These are phyloP conservation scores for Whitmania pigra DNA, from an alignment of 1,140 invertebrate genomes.

Conservation along the genomic window DNA sequence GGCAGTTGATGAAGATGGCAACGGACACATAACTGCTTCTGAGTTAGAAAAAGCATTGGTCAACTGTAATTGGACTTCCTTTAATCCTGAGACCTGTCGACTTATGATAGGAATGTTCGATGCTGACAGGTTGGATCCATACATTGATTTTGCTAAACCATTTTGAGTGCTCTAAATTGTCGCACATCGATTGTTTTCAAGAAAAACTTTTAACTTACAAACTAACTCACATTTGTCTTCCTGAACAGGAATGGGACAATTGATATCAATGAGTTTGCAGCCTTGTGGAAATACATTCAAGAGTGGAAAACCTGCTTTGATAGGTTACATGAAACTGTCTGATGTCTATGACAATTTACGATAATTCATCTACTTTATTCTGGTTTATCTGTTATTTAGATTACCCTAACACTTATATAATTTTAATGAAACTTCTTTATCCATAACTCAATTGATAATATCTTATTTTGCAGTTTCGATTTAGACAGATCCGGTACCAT, in stretches of 20 bases:
- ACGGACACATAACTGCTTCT: slow-evolving; percentile 41
- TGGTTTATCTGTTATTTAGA: not conserved
- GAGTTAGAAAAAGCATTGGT: slow-evolving; percentile 40
- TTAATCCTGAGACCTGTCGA: slow-evolving; percentile 41
- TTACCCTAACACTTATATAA: too few species aligned
- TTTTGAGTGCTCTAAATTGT: too few species aligned
- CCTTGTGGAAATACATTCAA: slow-evolving; percentile 91
- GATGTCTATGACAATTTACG: slow-evolving; percentile 12
- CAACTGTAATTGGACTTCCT: slow-evolving; percentile 42
- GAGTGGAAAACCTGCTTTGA: slow-evolving; percentile 93
- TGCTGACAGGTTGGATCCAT: slow-evolving; percentile 38
- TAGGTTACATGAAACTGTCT: slow-evolving; percentile 36
- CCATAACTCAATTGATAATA: slow-evolving; percentile 14
- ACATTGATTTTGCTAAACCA: too few species aligned
- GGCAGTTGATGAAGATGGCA: slow-evolving; percentile 67
- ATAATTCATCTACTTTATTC: not conserved
- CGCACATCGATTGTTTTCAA: too few species aligned
- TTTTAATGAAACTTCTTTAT: too few species aligned
- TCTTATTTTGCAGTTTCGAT: slow-evolving; percentile 39
- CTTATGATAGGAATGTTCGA: slow-evolving; percentile 58
- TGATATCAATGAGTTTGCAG: slow-evolving; percentile 83
- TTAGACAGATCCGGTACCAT: slow-evolving; percentile 42
- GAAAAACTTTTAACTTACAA: not conserved
- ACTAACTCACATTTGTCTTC: slow-evolving; percentile 32
- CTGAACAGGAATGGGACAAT: slow-evolving; percentile 63